Evolutionary conservation across 2,797 vertebrate species (phyloP).

Genomic region (Thripadectes ignobilis): DNA sequence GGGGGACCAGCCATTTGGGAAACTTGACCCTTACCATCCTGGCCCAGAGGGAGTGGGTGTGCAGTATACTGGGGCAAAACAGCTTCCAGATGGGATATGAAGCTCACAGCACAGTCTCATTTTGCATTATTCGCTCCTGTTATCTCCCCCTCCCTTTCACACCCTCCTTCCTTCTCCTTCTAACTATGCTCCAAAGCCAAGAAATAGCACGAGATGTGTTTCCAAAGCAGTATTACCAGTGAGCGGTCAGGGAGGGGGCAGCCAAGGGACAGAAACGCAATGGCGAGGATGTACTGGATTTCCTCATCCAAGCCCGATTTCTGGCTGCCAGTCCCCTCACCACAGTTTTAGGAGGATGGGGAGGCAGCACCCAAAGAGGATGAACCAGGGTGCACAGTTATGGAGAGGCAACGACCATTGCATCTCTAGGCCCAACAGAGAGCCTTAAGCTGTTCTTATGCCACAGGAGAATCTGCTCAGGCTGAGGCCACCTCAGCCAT

Average conservation of each 20-base stretch:
- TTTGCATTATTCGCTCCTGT: slow-evolving; percentile 5
- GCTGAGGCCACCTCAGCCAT: background rate
- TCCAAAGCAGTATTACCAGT: slow-evolving; percentile 66
- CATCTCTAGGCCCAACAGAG: background rate
- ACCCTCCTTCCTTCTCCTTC: slow-evolving; percentile 64
- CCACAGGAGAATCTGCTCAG: slow-evolving; percentile 1
- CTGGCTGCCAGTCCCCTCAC: background rate
- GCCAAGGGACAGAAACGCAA: slow-evolving; percentile 76
- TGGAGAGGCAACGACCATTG: background rate
- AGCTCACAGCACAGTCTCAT: slow-evolving; percentile 21
- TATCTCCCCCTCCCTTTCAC: slow-evolving; percentile 60
- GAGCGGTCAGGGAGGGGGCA: slow-evolving; percentile 72
- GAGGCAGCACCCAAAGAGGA: background rate
- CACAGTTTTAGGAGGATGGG: background rate
- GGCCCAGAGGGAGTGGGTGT: slow-evolving; percentile 29
- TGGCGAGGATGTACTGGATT: slow-evolving; percentile 36
- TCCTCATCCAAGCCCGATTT: slow-evolving; percentile 39
- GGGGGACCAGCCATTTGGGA: background rate
- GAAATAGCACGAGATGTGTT: slow-evolving; percentile 69
- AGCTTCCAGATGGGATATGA: slow-evolving; percentile 45
- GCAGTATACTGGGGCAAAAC: slow-evolving; percentile 34
- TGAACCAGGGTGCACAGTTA: background rate
- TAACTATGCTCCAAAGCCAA: slow-evolving; percentile 65
- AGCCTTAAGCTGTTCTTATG: background rate
- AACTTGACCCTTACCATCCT: slow-evolving; percentile 6